Conservation (phyloP, 2,888 invertebrate species). For the Tubiluchus corallicola region DNA sequence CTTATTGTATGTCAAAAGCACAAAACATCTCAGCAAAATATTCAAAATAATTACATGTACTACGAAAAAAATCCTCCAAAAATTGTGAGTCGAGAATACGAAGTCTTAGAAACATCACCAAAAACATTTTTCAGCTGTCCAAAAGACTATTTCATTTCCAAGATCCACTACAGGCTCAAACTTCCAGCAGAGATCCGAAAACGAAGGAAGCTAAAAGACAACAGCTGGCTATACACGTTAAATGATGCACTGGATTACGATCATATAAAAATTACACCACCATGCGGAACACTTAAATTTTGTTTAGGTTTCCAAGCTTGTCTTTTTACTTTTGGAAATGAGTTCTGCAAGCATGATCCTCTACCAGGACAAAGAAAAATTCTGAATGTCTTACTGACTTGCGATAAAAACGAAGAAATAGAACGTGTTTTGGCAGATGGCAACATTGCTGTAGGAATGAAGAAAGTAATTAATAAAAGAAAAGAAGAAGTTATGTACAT, state of each 20-base stretch:
- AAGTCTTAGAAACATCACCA: not conserved
- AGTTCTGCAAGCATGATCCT: constrained; percentile 1
- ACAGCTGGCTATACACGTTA: not conserved
- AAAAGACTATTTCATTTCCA: constrained; percentile 1
- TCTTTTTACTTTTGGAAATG: not conserved
- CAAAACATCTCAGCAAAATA: not conserved
- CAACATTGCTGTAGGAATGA: too few relatives aligned
- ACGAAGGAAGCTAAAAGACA: not conserved
- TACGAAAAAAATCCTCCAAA: not conserved
- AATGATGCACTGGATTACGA: not conserved
- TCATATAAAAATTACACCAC: not conserved
- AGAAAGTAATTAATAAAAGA: too few relatives aligned
- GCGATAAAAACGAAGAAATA: too few relatives aligned
- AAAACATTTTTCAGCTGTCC: not conserved
- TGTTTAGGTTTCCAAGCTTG: not conserved
- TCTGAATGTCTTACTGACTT: not conserved
- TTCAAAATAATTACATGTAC: not conserved
- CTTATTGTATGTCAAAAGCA: too few relatives aligned
- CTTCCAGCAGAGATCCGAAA: not conserved
- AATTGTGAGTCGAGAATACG: not conserved
- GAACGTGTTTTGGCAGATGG: too few relatives aligned
- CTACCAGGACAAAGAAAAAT: not conserved
- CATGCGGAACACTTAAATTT: not conserved
- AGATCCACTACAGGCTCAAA: not conserved
- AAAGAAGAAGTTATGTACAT: not conserved